Evolutionary conservation across 1,140 invertebrate genomes (phyloP).

Genomic region (Calephelis virginiensis): DNA sequence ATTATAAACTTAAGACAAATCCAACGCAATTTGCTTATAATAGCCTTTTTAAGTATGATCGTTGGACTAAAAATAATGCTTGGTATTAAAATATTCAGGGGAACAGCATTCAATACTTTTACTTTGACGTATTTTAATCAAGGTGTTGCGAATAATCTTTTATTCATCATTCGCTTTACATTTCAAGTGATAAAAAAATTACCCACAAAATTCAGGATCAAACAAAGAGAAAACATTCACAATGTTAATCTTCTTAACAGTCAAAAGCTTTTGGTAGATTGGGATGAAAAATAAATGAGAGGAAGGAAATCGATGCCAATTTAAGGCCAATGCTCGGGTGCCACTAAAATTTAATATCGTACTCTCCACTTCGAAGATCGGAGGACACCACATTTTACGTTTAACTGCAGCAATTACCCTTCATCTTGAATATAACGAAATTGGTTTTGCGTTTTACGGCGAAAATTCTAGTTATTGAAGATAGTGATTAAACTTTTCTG

Average conservation of each 20-base stretch:
- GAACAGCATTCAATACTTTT: conserved; percentile 5
- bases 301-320: conserved; percentile 19
- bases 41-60: no score
- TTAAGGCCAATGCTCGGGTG: conserved; percentile 20
- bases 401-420: conserved; percentile 21
- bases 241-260: conserved; percentile 63
- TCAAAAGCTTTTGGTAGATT: conserved; percentile 46
- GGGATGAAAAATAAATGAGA: conserved; percentile 52
- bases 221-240: conserved; percentile 29
- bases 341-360: conserved; percentile 24
- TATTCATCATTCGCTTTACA: conserved; percentile 14
- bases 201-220: conserved; percentile 18
- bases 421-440: conserved; percentile 23
- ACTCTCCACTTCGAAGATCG: conserved; percentile 3
- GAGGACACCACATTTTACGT: conserved; percentile 20
- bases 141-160: conserved; percentile 8
- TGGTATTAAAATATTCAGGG: conserved; percentile 2
- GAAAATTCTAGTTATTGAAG: conserved; percentile 22
- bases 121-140: conserved; percentile 11
- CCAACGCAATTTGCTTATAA: no score
- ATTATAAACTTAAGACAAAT: no score
- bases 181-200: conserved; percentile 23
- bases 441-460: conserved; percentile 23
- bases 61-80: no score
- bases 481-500: conserved; percentile 19